A percentile compares a stretch with the other conserved stretches of the same genome.
phyloP scores from a whole-genome alignment of 2,797 vertebrate genomes.

The Pangasius krempfi region DNA sequence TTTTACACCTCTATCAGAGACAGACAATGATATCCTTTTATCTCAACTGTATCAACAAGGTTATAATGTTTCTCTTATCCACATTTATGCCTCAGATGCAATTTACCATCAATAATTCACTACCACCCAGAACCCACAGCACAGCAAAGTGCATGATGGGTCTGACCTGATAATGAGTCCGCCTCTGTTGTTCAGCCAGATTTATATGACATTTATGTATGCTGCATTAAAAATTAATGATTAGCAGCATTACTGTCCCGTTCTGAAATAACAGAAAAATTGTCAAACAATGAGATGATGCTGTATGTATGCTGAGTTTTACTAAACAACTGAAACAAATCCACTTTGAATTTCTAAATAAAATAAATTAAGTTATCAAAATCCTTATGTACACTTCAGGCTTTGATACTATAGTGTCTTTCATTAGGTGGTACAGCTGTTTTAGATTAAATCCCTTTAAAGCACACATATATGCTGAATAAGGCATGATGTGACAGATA shows the following conservation, averaged over 20 bases:
- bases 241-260: background rate
- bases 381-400: background rate
- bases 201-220: background rate
- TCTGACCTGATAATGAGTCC: conserved; percentile 40
- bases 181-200: conserved; percentile 9
- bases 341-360: background rate
- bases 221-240: background rate
- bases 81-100: conserved; percentile 59
- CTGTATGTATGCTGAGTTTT: background rate
- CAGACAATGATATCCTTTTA: conserved; percentile 24
- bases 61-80: conserved; percentile 72
- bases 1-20: background rate
- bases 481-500: background rate
- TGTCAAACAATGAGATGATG: background rate
- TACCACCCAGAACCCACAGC: conserved; percentile 28
- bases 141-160: conserved; percentile 46
- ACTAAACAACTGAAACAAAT: background rate
- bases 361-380: background rate
- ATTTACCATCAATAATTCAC: conserved; percentile 57
- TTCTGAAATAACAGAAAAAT: background rate
- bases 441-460: background rate
- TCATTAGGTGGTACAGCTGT: background rate
- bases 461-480: background rate
- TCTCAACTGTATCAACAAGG: conserved; percentile 41
- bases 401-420: background rate